Evolutionary conservation across 2,113 vertebrate species (phyloP), one percentile per base, ranked within the genome.

Genomic region (Galbula dea): DNA sequence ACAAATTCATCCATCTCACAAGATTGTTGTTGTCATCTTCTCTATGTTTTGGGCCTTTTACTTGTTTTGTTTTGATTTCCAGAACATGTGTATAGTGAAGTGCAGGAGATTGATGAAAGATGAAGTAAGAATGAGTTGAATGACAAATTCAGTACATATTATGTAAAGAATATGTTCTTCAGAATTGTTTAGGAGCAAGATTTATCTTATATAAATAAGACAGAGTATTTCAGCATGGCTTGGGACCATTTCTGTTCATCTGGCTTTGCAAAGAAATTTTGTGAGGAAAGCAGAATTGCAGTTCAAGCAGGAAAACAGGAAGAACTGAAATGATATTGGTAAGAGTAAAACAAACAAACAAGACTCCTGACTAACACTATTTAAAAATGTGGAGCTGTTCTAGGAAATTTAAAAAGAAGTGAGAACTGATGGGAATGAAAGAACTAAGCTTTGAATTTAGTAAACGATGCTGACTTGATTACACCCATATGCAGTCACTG

Each of bases 401-500:
- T 90, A 77, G 69, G 49, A 80, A 90, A 88, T 65, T 36, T 71
- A 75, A 86, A 62, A 92, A 89, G 81, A 88, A 94, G 80, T 32
- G 34, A 59, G 76, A 79, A 61, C n/a, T 63, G 76, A 86, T 49
- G 87, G 84, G 93, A 92, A 90, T 63, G 90, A 89, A 95, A 80
- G 85, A 82, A 59, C 73, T 48, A 57, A 93, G 81, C 81, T 71
- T 80, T 78, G 86, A 75, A 86, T 95, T 89, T 65, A 79, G 95
- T 80, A 95, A 91, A 96, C 3, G 95, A 72, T 89, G 76, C 91
- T 95, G 83, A 93, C 86, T 95, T 92, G 91, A 96, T 97, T 96
- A 89, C 76, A 76, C 88, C 89, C 78, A 79, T 93, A 90, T 86
- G 89, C 75, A 95, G 71, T 65, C 86, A 82, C 78, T 92, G 95